Evolutionary conservation across 2,888 invertebrate genomes (phyloP).

Genomic region (Pristionchus japonicus): DNA sequence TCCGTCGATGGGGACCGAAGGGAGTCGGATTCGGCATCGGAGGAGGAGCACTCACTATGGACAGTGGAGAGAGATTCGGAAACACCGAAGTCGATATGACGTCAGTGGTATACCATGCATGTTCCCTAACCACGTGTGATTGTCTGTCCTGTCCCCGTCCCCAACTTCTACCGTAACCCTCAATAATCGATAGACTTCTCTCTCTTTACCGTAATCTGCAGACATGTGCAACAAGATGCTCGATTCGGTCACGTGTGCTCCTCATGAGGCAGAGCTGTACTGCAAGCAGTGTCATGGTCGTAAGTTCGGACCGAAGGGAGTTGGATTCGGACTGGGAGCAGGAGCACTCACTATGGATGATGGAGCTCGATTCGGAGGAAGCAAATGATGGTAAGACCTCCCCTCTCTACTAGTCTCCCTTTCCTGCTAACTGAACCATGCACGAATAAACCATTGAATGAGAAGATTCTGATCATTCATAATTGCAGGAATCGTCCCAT

Average conservation of each 20-base stretch:
- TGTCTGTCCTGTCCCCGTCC: slow-evolving; percentile 39
- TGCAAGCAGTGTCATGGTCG: slow-evolving; percentile 96
- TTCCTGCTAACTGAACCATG: slow-evolving; percentile 2
- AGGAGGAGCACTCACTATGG: slow-evolving; percentile 96
- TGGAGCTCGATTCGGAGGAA: slow-evolving; percentile 86
- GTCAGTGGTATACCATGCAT: slow-evolving; percentile 59
- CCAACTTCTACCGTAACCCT: slow-evolving; percentile 40
- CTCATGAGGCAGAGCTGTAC: slow-evolving; percentile 92
- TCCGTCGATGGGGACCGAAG: slow-evolving; percentile 88
- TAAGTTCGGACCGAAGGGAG: slow-evolving; percentile 95
- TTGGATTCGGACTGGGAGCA: slow-evolving; percentile 98
- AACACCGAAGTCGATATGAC: slow-evolving; percentile 75
- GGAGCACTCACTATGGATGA: slow-evolving; percentile 96
- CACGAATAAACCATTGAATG: neutral
- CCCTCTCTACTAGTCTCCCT: slow-evolving; percentile 3
- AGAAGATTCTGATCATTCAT: neutral
- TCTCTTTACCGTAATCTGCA: slow-evolving; percentile 53
- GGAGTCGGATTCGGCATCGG: slow-evolving; percentile 98
- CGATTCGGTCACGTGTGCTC: slow-evolving; percentile 95
- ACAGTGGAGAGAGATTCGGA: slow-evolving; percentile 90
- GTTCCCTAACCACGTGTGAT: neutral
- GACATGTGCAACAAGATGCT: slow-evolving; percentile 92
- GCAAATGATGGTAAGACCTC: slow-evolving; percentile 47
- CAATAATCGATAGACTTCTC: slow-evolving; percentile 3
- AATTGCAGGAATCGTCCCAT: slow-evolving; percentile 73